phyloP scores from a whole-genome alignment of 2,888 invertebrate genomes.

The Heteromurus nitidus region DNA sequence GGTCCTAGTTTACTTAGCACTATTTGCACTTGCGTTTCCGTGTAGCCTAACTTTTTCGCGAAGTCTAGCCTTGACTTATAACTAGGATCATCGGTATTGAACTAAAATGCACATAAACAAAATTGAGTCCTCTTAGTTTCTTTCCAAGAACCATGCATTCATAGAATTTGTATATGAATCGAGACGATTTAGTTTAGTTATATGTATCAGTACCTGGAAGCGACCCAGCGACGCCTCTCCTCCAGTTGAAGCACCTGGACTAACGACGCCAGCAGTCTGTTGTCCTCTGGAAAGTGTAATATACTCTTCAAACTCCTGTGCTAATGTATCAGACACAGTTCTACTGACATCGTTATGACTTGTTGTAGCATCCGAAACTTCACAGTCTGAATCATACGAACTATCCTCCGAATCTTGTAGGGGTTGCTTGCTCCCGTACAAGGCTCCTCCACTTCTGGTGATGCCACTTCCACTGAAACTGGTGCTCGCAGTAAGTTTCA shows the following conservation, averaged over 20 bases:
- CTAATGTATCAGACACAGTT: conserved; percentile 89
- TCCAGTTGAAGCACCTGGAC: conserved; percentile 31
- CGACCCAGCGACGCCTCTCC: conserved; percentile 25
- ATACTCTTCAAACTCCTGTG: conserved; percentile 90
- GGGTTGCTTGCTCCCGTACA: conserved; percentile 53
- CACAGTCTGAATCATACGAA: conserved; percentile 87
- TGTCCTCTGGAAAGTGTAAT: conserved; percentile 77
- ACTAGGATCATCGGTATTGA: conserved; percentile 52
- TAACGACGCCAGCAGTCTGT: conserved; percentile 46
- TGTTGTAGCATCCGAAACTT: conserved; percentile 79
- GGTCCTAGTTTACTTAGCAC: conserved; percentile 90
- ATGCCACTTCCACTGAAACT: conserved; percentile 49
- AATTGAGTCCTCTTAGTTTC: too few relatives aligned
- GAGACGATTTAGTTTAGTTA: not conserved
- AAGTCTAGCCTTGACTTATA: conserved; percentile 81
- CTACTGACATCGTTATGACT: conserved; percentile 86
- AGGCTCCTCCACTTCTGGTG: conserved; percentile 24
- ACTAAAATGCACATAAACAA: conserved; percentile 31
- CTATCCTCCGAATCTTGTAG: conserved; percentile 82
- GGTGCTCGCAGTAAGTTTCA: conserved; percentile 52
- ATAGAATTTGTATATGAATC: not conserved
- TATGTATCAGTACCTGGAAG: conserved; percentile 40
- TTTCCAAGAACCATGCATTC: too few relatives aligned
- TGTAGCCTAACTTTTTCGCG: conserved; percentile 93
- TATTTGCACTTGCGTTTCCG: conserved; percentile 86